Evolutionary conservation across 35 echinoderm and acorn worm species (phyloP), one percentile per base, ranked within the genome.

Genomic region (Patiria miniata): DNA sequence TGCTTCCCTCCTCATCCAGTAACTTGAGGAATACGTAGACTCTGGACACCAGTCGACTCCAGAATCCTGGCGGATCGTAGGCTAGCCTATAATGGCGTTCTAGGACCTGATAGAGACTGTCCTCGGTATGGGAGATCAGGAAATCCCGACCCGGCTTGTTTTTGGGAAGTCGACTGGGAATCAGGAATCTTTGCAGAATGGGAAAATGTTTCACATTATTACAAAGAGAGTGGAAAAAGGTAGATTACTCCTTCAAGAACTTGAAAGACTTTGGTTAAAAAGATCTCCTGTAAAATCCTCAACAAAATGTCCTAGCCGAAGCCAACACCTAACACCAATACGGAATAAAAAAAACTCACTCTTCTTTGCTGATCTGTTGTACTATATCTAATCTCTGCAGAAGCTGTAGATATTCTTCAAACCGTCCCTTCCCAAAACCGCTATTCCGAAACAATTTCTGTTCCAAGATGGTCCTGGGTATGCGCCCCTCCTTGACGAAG

Each of bases 31-130:
- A 77, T 18, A 89, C 92, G 36, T 90, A 79, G 2, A 94, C 87
- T 77, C 92, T 78, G 23, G 92, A 89, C 8, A 94, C 87, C 12
- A 94, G 83, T 37, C 92, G 81, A 79, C 83, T 85, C 92, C 92
- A 94, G 83, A 94, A 94, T 5, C 92, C 92, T 38, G 86, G 88
- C 0, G 92, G 92, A 0, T 80, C 57, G 82, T 90, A 94, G 33
- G 86, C 76, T 47, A 94, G 79, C 83, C 86, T 85, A 58, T 94
- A 94, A 1, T 55, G 34, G 8, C 92, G 78, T 18, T 65, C 47
- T 39, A 94, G 44, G 39, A 21, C 51, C 51, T 83, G 83, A n/a
- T n/a, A n/a, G n/a, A n/a, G n/a, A n/a, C n/a, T n/a, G n/a, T n/a
- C n/a, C n/a, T n/a, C n/a, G n/a, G n/a, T n/a, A n/a, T n/a, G n/a